phyloP scores from a whole-genome alignment of 2,797 vertebrate species.

The Xiphophorus birchmanni region DNA sequence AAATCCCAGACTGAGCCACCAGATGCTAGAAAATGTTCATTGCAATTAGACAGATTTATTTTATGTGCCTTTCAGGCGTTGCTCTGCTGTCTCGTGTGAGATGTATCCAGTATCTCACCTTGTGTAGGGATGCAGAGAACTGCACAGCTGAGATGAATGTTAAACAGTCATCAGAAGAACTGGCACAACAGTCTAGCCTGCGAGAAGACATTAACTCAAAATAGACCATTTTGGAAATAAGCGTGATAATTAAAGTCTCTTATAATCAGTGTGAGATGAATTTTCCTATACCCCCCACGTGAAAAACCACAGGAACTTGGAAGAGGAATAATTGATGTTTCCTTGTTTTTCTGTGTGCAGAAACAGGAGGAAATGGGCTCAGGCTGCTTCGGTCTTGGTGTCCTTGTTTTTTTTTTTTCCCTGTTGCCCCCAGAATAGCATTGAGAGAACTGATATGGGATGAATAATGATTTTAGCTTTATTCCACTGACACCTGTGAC shows the following conservation, averaged over 20 bases:
- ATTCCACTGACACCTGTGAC: slow-evolving; percentile 47
- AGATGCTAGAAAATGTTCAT: slow-evolving; percentile 32
- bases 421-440: slow-evolving; percentile 57
- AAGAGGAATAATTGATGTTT: slow-evolving; percentile 64
- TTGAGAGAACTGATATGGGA: slow-evolving; percentile 40
- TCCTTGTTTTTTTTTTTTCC: slow-evolving; percentile 43
- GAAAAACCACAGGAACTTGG: slow-evolving; percentile 50
- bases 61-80: slow-evolving; percentile 32
- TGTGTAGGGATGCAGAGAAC: slow-evolving; percentile 28
- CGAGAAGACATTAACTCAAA: slow-evolving; percentile 46
- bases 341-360: slow-evolving; percentile 36
- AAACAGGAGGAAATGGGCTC: slow-evolving; percentile 57
- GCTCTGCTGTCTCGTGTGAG: slow-evolving; percentile 33
- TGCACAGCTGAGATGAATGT: slow-evolving; percentile 41
- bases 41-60: slow-evolving; percentile 64
- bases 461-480: slow-evolving; percentile 54
- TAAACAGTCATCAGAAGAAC: slow-evolving; percentile 18
- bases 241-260: slow-evolving; percentile 59
- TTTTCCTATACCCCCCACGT: slow-evolving; percentile 33
- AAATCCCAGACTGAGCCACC: slow-evolving; percentile 41
- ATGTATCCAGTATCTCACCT: slow-evolving; percentile 28
- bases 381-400: slow-evolving; percentile 39
- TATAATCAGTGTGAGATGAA: slow-evolving; percentile 47
- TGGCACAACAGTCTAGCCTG: slow-evolving; percentile 18
- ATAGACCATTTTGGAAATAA: slow-evolving; percentile 41